phyloP scores from a whole-genome alignment of 1,140 invertebrate genomes.

The Camponotus vicinus region DNA sequence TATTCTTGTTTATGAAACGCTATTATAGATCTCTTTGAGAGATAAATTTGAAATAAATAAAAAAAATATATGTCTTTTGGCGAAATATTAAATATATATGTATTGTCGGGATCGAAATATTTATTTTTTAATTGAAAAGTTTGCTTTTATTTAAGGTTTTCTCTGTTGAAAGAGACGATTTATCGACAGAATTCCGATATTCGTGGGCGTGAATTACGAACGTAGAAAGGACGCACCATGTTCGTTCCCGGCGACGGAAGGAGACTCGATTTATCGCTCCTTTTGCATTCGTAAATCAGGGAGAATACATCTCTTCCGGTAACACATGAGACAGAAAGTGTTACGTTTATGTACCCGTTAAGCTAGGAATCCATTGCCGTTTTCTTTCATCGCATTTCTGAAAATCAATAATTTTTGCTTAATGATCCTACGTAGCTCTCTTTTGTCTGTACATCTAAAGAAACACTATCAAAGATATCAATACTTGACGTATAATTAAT shows the following conservation, averaged over 20 bases:
- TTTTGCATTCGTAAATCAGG: slow-evolving; percentile 81
- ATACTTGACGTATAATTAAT: neutral
- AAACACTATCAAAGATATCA: neutral
- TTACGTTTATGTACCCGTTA: slow-evolving; percentile 74
- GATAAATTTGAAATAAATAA: neutral
- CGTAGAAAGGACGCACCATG: slow-evolving; percentile 56
- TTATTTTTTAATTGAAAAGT: slow-evolving; percentile 1
- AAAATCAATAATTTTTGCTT: slow-evolving; percentile 49
- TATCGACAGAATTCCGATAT: slow-evolving; percentile 45
- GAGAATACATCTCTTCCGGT: slow-evolving; percentile 82
- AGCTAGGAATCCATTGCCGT: slow-evolving; percentile 80
- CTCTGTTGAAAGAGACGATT: slow-evolving; percentile 16
- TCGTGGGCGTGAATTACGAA: slow-evolving; percentile 26
- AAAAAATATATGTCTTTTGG: neutral
- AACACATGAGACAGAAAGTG: slow-evolving; percentile 76
- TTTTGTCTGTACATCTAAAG: neutral
- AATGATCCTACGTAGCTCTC: slow-evolving; percentile 16
- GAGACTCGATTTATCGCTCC: slow-evolving; percentile 79
- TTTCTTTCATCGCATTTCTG: slow-evolving; percentile 69
- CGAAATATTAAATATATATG: neutral
- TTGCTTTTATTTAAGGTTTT: slow-evolving; percentile 38
- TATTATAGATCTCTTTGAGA: neutral
- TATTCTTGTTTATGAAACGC: neutral
- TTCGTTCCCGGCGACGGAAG: slow-evolving; percentile 69
- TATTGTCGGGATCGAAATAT: neutral